Percentiles rank a stretch among this genome's conserved stretches.
Evolutionary conservation across 2,888 invertebrate species (phyloP).

Genomic region (Pemphredon lugubris): DNA sequence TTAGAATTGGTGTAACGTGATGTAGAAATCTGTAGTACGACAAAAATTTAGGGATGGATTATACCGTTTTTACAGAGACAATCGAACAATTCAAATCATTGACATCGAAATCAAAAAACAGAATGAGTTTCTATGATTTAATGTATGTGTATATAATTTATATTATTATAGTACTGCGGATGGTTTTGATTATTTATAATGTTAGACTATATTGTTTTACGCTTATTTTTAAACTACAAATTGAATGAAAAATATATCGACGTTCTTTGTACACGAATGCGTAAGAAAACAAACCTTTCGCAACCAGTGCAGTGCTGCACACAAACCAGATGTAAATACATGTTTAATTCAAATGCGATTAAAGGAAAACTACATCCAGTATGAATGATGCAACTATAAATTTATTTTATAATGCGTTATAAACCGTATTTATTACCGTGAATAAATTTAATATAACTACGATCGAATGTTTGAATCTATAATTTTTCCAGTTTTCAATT

Average conservation of each 20-base stretch:
- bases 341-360: constrained; percentile 15
- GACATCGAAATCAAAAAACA: too few species aligned
- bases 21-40: too few species aligned
- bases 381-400: constrained; percentile 26
- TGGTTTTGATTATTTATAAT: constrained; percentile 9
- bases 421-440: background rate
- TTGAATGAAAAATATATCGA: background rate
- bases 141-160: constrained; percentile 18
- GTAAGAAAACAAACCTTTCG: background rate
- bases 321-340: constrained; percentile 38
- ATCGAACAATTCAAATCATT: too few species aligned
- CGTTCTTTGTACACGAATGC: background rate
- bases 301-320: constrained; percentile 5
- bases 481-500: too few species aligned
- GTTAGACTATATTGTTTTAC: background rate
- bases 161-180: constrained; percentile 14
- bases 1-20: too few species aligned
- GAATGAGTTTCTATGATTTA: too few species aligned
- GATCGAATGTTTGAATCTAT: background rate
- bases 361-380: constrained; percentile 12
- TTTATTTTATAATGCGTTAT: constrained; percentile 33
- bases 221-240: background rate
- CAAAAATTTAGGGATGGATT: background rate
- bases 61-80: too few species aligned
- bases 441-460: background rate